Percentiles rank a stretch among this genome's conserved stretches.
Evolutionary conservation across 2,797 vertebrate species (phyloP).

Genomic region (Antrozous pallidus): DNA sequence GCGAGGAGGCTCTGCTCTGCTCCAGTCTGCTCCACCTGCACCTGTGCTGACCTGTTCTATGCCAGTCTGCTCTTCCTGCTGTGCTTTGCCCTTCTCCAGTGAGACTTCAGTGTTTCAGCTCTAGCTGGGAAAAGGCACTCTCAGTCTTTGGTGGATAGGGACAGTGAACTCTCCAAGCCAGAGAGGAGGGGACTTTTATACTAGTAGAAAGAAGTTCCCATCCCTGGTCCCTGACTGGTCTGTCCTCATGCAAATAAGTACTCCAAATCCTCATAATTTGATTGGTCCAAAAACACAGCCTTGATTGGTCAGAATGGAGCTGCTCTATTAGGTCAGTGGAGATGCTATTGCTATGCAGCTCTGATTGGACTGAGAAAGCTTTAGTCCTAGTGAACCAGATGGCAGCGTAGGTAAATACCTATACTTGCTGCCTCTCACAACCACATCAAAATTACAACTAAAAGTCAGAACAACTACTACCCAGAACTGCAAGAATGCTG

Average conservation of each 20-base stretch:
- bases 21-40: background rate
- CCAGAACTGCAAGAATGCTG: too few species aligned
- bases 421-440: too few species aligned
- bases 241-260: background rate
- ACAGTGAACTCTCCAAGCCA: background rate
- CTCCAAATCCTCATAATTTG: background rate
- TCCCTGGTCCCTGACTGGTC: background rate
- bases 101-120: background rate
- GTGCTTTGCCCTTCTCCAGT: background rate
- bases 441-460: too few species aligned
- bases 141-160: background rate
- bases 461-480: too few species aligned
- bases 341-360: background rate
- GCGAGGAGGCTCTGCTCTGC: background rate
- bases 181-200: background rate
- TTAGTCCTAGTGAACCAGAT: background rate
- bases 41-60: background rate
- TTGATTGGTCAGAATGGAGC: background rate
- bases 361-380: background rate
- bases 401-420: too few species aligned
- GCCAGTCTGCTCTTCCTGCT: background rate
- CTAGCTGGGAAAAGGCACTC: background rate
- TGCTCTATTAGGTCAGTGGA: background rate
- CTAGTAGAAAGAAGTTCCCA: background rate
- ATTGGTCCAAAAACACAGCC: background rate